Conservation (phyloP, 2,797 vertebrate genomes). For the Microctenopoma steveboyesi region DNA sequence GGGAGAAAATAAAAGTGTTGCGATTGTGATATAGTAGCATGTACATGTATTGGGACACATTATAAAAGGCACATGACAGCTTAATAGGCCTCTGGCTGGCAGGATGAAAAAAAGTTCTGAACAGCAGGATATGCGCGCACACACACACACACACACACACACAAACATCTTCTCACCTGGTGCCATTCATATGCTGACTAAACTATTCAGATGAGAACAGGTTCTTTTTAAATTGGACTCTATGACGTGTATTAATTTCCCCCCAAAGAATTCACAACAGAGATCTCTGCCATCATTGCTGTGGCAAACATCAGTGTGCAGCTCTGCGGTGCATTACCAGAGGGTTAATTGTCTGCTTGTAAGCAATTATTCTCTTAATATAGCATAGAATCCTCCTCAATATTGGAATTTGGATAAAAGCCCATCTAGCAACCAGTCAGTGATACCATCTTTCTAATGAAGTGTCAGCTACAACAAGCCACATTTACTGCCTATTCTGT, state of each 20-base stretch:
- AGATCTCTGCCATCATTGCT: conserved; percentile 57
- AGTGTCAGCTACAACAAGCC: conserved; percentile 33
- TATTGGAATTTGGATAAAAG: conserved; percentile 63
- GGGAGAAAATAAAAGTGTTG: conserved; percentile 66
- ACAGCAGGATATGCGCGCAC: neutral
- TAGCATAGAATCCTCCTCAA: conserved; percentile 36
- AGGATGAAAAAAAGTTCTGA: conserved; percentile 40
- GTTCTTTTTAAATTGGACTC: conserved; percentile 72
- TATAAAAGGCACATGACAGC: conserved; percentile 54
- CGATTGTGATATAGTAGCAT: conserved; percentile 56
- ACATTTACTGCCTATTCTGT: conserved; percentile 13
- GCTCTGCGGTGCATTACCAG: conserved; percentile 58
- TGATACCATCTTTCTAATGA: conserved; percentile 46
- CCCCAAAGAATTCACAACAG: conserved; percentile 60
- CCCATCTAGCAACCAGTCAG: conserved; percentile 19
- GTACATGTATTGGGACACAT: conserved; percentile 53
- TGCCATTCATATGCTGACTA: conserved; percentile 61
- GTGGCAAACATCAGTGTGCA: conserved; percentile 65
- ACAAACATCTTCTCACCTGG: conserved; percentile 24
- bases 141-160: conserved; percentile 5
- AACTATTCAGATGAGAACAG: conserved; percentile 64
- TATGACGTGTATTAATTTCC: conserved; percentile 74
- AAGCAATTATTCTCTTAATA: conserved; percentile 71
- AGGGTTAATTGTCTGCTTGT: conserved; percentile 76
- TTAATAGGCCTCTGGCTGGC: conserved; percentile 57